Conservation (phyloP, 2,888 invertebrate genomes). For the Panzeria rudis region DNA sequence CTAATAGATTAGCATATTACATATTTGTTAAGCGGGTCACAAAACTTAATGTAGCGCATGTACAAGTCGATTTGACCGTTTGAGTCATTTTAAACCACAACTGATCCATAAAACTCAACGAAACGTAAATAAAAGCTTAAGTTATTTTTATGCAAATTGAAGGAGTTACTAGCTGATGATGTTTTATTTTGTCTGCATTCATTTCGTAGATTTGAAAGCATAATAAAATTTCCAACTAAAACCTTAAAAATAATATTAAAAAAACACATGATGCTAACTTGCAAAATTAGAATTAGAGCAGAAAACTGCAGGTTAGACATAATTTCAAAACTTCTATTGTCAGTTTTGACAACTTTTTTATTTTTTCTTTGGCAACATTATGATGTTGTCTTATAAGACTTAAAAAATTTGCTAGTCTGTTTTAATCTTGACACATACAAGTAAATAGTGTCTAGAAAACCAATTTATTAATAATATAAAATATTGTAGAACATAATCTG, state of each 20-base stretch:
- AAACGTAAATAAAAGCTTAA: conserved; percentile 61
- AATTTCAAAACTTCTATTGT: background rate
- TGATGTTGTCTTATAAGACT: background rate
- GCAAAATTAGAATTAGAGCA: conserved; percentile 70
- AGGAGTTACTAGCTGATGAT: conserved; percentile 25
- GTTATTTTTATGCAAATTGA: conserved; percentile 66
- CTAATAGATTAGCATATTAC: background rate
- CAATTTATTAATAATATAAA: conserved; percentile 3
- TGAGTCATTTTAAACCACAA: conserved; percentile 3
- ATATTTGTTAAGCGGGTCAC: no score
- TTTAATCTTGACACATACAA: background rate
- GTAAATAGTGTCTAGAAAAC: background rate
- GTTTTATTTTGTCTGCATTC: conserved; percentile 10
- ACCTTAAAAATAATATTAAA: conserved; percentile 10
- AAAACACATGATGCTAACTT: conserved; percentile 1
- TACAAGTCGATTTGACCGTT: background rate
- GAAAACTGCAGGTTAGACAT: conserved; percentile 61
- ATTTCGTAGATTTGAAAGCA: conserved; percentile 35
- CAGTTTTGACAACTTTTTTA: background rate
- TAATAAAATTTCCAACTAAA: conserved; percentile 41
- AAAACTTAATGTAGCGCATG: background rate
- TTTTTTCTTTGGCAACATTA: background rate
- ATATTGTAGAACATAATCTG: background rate
- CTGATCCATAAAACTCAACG: conserved; percentile 62
- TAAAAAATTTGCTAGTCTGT: background rate